These are phyloP conservation scores for Lampropteryx suffumata DNA, from an alignment of 2,888 invertebrate species.

Conservation along the genomic window DNA sequence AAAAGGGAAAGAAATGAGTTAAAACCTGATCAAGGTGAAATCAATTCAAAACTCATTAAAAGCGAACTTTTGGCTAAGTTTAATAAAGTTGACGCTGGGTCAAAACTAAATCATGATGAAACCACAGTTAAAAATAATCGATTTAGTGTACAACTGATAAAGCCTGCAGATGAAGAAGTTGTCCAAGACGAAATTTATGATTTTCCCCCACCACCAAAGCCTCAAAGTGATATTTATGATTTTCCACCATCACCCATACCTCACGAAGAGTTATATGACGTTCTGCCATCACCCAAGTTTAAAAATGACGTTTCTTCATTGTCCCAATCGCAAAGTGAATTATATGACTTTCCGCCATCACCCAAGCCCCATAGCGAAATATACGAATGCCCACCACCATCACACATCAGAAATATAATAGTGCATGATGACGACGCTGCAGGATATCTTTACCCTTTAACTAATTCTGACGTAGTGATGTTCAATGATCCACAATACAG, in stretches of 20 bases:
- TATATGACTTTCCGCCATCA: constrained; percentile 3
- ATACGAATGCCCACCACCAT: background rate
- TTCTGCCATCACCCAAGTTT: constrained; percentile 2
- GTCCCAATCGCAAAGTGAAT: background rate
- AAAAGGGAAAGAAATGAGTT: background rate
- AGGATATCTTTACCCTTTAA: constrained; percentile 4
- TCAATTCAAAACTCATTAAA: background rate
- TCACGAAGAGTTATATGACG: background rate
- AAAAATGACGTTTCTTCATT: constrained; percentile 7
- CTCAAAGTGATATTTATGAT: constrained; percentile 10
- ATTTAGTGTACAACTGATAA: background rate
- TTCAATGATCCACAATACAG: constrained; percentile 4
- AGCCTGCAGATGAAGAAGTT: background rate
- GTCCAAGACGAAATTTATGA: background rate
- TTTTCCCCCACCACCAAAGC: no score
- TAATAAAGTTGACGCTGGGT: background rate
- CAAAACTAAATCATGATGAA: background rate
- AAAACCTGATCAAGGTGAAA: background rate
- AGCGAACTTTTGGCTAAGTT: background rate
- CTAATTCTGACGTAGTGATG: background rate
- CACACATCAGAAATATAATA: constrained; percentile 3
- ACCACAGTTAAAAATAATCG: background rate
- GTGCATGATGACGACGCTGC: constrained; percentile 7
- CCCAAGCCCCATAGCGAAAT: constrained; percentile 1
- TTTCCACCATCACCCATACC: constrained; percentile 3